Evolutionary conservation across 2,888 invertebrate species (phyloP).

Genomic region (Amblyjoppa proteus): DNA sequence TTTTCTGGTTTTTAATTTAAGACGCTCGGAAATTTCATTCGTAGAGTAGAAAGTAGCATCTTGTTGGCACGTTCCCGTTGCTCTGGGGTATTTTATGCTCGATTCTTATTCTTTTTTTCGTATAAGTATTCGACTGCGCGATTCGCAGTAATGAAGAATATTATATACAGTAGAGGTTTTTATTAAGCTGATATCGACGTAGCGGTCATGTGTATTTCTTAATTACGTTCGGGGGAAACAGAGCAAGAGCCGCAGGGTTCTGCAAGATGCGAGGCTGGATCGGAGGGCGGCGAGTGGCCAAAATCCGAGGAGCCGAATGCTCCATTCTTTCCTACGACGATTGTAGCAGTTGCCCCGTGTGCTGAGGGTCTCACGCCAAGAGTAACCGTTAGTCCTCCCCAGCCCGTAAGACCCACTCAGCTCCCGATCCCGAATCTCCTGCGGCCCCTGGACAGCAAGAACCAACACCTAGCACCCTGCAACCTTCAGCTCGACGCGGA

Average conservation of each 20-base stretch:
- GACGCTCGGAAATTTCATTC: slow-evolving; percentile 22
- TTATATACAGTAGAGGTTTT: neutral
- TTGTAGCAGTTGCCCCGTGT: slow-evolving; percentile 46
- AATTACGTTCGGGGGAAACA: slow-evolving; percentile 56
- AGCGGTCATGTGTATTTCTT: slow-evolving; percentile 26
- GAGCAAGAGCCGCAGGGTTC: slow-evolving; percentile 71
- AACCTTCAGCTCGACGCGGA: slow-evolving; percentile 64
- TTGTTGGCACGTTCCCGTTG: slow-evolving; percentile 54
- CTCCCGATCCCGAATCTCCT: slow-evolving; percentile 73
- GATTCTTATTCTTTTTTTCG: slow-evolving; percentile 8
- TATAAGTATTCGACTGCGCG: slow-evolving; percentile 13
- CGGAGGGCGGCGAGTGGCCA: slow-evolving; percentile 52
- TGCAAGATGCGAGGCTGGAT: slow-evolving; percentile 70
- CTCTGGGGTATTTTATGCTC: slow-evolving; percentile 20
- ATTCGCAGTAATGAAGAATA: neutral
- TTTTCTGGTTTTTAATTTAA: slow-evolving; percentile 21
- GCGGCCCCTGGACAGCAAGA: slow-evolving; percentile 69
- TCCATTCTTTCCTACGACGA: slow-evolving; percentile 66
- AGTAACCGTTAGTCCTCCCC: slow-evolving; percentile 74
- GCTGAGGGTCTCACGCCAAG: slow-evolving; percentile 64
- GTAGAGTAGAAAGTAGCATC: slow-evolving; percentile 63
- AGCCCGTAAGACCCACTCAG: slow-evolving; percentile 73
- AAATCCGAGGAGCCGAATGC: slow-evolving; percentile 68
- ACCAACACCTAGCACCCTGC: slow-evolving; percentile 64
- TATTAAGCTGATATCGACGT: slow-evolving; percentile 12